phyloP scores from a whole-genome alignment of 2,113 vertebrate species.

The Corvus moneduloides region DNA sequence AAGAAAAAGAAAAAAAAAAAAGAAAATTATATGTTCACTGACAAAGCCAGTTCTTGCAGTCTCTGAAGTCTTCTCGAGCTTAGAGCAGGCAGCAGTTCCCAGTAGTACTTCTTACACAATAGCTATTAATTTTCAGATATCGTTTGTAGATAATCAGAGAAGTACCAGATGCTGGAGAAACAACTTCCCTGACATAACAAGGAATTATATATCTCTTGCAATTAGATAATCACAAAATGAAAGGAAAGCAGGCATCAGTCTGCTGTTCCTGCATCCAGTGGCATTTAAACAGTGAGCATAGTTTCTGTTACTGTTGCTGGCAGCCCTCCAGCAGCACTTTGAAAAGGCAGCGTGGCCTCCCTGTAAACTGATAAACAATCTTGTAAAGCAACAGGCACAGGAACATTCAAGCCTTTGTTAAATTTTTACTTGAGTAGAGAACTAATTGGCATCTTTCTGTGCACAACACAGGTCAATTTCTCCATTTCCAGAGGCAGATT shows the following conservation, averaged over 20 bases:
- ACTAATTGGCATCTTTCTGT: constrained; percentile 8
- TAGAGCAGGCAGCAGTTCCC: not conserved
- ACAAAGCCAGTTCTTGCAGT: constrained; percentile 10
- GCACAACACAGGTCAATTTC: not conserved
- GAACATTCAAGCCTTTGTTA: constrained; percentile 32
- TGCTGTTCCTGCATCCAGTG: not conserved
- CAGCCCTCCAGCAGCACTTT: constrained; percentile 45
- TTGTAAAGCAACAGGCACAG: constrained; percentile 25
- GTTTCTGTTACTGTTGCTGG: constrained; percentile 25
- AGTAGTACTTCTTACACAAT: not conserved
- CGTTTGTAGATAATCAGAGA: not conserved
- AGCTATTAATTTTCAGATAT: constrained; percentile 45
- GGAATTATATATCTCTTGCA: constrained; percentile 55
- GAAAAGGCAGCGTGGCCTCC: not conserved
- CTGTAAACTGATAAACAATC: constrained; percentile 51
- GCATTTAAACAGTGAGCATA: constrained; percentile 16
- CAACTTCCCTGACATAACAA: constrained; percentile 34
- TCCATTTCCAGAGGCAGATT: not conserved
- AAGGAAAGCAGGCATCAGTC: constrained; percentile 46
- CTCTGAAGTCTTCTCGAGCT: not conserved
- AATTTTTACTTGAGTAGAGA: constrained; percentile 26
- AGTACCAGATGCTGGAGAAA: constrained; percentile 29
- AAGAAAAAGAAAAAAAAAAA: not conserved
- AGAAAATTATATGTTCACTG: constrained; percentile 20
- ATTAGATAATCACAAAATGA: constrained; percentile 57